Conservation (phyloP, 2,888 invertebrate genomes). For the Ennomos quercinarius region DNA sequence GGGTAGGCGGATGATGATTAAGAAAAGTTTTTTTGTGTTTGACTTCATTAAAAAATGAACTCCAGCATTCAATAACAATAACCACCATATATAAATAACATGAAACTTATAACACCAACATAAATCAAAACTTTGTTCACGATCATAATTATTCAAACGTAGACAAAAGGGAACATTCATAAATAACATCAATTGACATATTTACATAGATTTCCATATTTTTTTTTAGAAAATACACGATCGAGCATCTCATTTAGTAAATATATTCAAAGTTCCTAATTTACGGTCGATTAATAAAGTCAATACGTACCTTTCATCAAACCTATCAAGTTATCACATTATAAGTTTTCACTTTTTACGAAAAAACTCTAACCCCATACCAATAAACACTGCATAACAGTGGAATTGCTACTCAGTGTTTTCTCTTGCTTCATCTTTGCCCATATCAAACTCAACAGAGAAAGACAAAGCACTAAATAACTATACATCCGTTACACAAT, state of each 20-base stretch:
- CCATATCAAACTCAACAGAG: too few species aligned
- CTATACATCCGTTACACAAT: too few species aligned
- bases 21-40: too few species aligned
- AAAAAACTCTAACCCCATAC: neutral
- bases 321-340: neutral
- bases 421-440: too few species aligned
- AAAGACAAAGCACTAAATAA: too few species aligned
- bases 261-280: conserved; percentile 24
- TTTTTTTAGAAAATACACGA: conserved; percentile 31
- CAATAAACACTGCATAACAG: too few species aligned
- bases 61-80: too few species aligned
- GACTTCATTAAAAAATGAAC: too few species aligned
- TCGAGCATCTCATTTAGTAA: conserved; percentile 20
- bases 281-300: conserved; percentile 25
- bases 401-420: too few species aligned
- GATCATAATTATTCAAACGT: conserved; percentile 15
- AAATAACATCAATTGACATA: conserved; percentile 36
- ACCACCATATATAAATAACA: conserved; percentile 2
- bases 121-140: conserved; percentile 15
- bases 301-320: conserved; percentile 10
- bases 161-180: conserved; percentile 33
- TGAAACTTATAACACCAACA: conserved; percentile 6
- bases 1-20: too few species aligned
- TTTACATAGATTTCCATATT: conserved; percentile 40
- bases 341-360: conserved; percentile 1